Percentiles rank a stretch among this genome's conserved stretches.
These are phyloP conservation scores for Zelleria hepariella DNA, from an alignment of 2,888 invertebrate species.

Conservation along the genomic window DNA sequence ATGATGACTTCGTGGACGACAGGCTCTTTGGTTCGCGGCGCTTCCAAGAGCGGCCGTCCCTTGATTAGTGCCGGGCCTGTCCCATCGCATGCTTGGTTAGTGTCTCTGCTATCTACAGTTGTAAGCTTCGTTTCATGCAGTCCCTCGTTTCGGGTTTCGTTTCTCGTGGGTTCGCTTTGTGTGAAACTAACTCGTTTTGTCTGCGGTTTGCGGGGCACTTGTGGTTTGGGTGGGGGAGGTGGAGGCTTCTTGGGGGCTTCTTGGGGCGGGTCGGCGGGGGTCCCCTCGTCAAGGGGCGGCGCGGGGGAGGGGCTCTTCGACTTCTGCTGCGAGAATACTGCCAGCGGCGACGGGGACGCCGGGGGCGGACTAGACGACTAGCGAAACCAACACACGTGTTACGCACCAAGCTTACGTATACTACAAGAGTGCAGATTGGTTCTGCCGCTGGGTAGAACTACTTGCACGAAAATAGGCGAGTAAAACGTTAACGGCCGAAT, in stretches of 20 bases:
- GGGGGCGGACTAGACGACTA: conserved; percentile 57
- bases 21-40: conserved; percentile 31
- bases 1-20: conserved; percentile 62
- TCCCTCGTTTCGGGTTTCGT: conserved; percentile 27
- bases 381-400: conserved; percentile 52
- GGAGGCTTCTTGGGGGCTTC: conserved; percentile 31
- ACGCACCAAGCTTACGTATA: conserved; percentile 2
- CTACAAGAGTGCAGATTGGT: neutral
- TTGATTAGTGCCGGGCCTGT: conserved; percentile 54
- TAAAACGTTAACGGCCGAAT: conserved; percentile 10
- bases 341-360: conserved; percentile 51
- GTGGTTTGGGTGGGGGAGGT: conserved; percentile 49
- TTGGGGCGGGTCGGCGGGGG: conserved; percentile 26
- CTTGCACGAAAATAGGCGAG: conserved; percentile 57
- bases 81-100: conserved; percentile 66
- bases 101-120: conserved; percentile 23
- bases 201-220: conserved; percentile 63
- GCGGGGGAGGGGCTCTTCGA: conserved; percentile 32
- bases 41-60: conserved; percentile 8
- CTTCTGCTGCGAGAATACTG: conserved; percentile 50
- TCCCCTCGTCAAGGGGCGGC: conserved; percentile 22
- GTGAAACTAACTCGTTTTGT: conserved; percentile 69
- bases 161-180: conserved; percentile 35
- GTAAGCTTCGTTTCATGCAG: conserved; percentile 20
- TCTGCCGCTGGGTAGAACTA: conserved; percentile 24